phyloP scores from a whole-genome alignment of 2,888 invertebrate genomes.

The Agrotis puta region DNA sequence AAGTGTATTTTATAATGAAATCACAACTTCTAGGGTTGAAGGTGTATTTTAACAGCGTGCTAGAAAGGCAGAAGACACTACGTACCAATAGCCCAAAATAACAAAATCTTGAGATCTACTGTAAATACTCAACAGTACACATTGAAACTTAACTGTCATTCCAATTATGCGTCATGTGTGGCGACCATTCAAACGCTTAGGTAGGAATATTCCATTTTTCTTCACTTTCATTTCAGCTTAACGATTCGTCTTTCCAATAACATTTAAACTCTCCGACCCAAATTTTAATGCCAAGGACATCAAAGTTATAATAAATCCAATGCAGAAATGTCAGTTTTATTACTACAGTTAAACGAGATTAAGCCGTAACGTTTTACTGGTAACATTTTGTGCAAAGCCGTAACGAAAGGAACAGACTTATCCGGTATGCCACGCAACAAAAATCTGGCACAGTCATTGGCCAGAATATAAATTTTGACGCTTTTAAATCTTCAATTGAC shows the following conservation, averaged over 20 bases:
- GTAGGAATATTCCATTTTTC: not conserved
- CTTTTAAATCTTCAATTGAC: not conserved
- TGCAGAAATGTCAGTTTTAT: slow-evolving; percentile 80
- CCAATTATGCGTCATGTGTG: not conserved
- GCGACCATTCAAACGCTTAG: not conserved
- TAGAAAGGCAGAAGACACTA: not conserved
- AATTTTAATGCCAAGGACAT: slow-evolving; percentile 73
- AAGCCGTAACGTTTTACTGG: slow-evolving; percentile 81
- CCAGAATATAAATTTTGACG: slow-evolving; percentile 2
- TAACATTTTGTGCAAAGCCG: slow-evolving; percentile 76
- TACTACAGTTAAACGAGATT: slow-evolving; percentile 80
- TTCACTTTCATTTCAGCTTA: slow-evolving; percentile 23
- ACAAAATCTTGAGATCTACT: not conserved
- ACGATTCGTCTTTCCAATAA: slow-evolving; percentile 45
- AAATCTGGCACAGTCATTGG: not conserved
- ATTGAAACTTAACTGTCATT: slow-evolving; percentile 1
- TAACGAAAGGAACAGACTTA: slow-evolving; percentile 32
- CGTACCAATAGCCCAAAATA: not conserved
- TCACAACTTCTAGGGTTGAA: too few relatives aligned
- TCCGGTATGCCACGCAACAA: not conserved
- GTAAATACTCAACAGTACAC: not conserved
- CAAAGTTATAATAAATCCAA: slow-evolving; percentile 80
- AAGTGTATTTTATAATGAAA: too few relatives aligned
- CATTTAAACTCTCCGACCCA: slow-evolving; percentile 53
- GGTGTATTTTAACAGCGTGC: not conserved